phyloP scores from a whole-genome alignment of 2,797 vertebrate genomes.

The Scyliorhinus canicula region DNA sequence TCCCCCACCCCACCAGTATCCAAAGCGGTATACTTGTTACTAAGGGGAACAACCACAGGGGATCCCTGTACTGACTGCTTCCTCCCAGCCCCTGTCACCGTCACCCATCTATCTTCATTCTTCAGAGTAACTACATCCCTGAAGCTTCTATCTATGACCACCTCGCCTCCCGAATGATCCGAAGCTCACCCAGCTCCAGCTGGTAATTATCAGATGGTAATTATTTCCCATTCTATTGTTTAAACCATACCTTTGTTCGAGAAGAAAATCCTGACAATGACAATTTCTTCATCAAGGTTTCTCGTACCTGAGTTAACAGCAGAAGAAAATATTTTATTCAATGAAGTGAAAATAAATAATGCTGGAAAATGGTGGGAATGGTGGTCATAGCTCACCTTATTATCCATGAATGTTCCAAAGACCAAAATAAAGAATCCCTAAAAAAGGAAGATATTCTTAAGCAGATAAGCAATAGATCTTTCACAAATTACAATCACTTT shows the following conservation, averaged over 20 bases:
- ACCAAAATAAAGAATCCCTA: constrained; percentile 71
- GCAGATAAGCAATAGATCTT: not conserved
- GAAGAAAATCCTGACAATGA: constrained; percentile 57
- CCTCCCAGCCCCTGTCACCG: no score
- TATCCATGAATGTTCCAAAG: constrained; percentile 66
- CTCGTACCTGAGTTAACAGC: constrained; percentile 61
- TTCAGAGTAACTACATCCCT: no score
- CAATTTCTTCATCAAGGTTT: constrained; percentile 59
- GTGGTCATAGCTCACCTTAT: constrained; percentile 58
- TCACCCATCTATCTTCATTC: no score
- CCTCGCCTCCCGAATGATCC: no score
- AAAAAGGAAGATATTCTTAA: constrained; percentile 45
- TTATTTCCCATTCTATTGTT: no score
- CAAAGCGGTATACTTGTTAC: no score
- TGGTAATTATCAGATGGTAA: no score
- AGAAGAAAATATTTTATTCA: not conserved
- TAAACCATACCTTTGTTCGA: constrained; percentile 62
- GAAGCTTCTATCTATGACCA: no score
- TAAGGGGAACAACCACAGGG: no score
- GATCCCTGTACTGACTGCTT: no score
- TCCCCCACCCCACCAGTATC: no score
- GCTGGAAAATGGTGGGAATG: not conserved
- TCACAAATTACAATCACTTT: not conserved
- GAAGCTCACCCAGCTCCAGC: no score
- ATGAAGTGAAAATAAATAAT: not conserved